Conservation (phyloP, 2,113 vertebrate species). For the Dipodomys ordii region DNA sequence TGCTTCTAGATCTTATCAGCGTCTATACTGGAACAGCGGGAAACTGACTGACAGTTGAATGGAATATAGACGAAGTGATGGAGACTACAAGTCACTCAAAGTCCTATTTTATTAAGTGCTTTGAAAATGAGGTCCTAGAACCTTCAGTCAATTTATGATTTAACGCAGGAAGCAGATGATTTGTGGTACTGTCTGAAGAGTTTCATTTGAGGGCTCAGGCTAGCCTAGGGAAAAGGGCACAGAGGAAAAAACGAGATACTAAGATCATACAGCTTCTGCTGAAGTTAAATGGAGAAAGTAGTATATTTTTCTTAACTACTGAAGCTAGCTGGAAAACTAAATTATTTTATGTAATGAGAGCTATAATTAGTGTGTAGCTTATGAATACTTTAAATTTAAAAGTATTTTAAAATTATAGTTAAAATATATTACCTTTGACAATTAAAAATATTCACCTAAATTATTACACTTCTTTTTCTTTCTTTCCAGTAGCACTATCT, state of each 20-base stretch:
- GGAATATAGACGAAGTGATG: conserved; percentile 26
- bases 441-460: too few relatives aligned
- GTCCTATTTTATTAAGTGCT: conserved; percentile 69
- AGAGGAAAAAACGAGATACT: conserved; percentile 45
- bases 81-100: conserved; percentile 53
- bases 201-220: conserved; percentile 2
- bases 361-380: background rate
- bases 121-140: conserved; percentile 64
- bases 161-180: conserved; percentile 33
- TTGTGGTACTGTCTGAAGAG: background rate
- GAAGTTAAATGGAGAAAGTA: background rate
- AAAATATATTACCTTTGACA: too few relatives aligned
- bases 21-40: background rate
- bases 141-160: conserved; percentile 59
- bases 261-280: background rate
- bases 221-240: background rate
- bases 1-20: conserved; percentile 46
- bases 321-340: background rate
- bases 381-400: background rate
- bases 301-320: background rate
- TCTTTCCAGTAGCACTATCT: too few relatives aligned
- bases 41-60: conserved; percentile 59
- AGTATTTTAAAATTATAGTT: background rate
- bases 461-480: too few relatives aligned
- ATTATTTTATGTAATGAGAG: conserved; percentile 38